Evolutionary conservation across 2,113 vertebrate genomes (phyloP).

Genomic region (Platichthys flesus): DNA sequence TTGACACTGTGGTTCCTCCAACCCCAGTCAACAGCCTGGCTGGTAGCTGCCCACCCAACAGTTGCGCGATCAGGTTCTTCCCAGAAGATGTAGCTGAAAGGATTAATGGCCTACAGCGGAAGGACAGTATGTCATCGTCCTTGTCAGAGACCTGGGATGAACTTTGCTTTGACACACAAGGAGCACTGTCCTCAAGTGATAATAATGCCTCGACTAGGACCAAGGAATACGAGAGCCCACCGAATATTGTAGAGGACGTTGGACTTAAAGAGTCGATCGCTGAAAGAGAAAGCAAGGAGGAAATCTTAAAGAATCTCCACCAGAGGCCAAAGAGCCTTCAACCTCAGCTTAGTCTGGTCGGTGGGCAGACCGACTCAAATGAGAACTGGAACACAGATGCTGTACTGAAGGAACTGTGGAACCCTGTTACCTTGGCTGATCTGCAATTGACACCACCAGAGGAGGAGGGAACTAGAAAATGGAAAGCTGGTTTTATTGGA

Average conservation of each 20-base stretch:
- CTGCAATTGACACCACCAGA: slow-evolving; percentile 77
- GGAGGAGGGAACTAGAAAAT: slow-evolving; percentile 56
- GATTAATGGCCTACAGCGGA: slow-evolving; percentile 80
- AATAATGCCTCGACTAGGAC: slow-evolving; percentile 81
- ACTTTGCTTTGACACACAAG: slow-evolving; percentile 84
- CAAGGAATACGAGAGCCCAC: slow-evolving; percentile 70
- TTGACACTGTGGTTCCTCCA: slow-evolving; percentile 85
- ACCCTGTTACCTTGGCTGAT: slow-evolving; percentile 54
- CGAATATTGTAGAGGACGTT: slow-evolving; percentile 53
- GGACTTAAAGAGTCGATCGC: slow-evolving; percentile 25
- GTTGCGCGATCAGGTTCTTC: slow-evolving; percentile 84
- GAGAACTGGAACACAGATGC: slow-evolving; percentile 64
- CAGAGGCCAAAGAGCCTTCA: slow-evolving; percentile 54
- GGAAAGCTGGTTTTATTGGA: slow-evolving; percentile 22
- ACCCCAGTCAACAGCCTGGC: slow-evolving; percentile 91
- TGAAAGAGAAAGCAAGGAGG: slow-evolving; percentile 36
- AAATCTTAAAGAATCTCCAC: slow-evolving; percentile 21
- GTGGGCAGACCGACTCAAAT: slow-evolving; percentile 61
- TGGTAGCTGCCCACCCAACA: slow-evolving; percentile 86
- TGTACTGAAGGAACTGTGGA: slow-evolving; percentile 60
- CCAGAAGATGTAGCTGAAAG: slow-evolving; percentile 86
- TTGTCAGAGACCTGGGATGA: slow-evolving; percentile 89
- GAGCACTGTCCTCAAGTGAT: slow-evolving; percentile 61
- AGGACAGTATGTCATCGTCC: slow-evolving; percentile 79
- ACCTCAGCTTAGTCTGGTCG: slow-evolving; percentile 75